Conservation (phyloP, 2,797 vertebrate species). For the Coregonus suidteri region DNA sequence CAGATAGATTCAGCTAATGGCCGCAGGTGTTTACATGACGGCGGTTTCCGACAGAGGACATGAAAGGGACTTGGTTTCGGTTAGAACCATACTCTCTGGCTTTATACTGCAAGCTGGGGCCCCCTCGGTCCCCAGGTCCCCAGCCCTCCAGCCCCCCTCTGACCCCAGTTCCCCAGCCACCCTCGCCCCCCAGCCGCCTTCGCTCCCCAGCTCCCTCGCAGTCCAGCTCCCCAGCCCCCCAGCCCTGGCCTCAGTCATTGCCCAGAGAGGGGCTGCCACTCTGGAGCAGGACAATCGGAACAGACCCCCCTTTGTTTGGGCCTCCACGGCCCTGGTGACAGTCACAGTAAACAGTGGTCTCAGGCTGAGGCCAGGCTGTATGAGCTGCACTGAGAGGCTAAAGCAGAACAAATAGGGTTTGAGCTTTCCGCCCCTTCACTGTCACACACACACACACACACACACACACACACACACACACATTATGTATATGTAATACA, state of each 20-base stretch:
- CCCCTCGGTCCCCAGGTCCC: conserved; percentile 42
- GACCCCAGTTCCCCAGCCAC: conserved; percentile 40
- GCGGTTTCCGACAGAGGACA: conserved; percentile 67
- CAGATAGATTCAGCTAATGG: conserved; percentile 76
- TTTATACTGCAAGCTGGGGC: conserved; percentile 60
- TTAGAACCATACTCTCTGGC: conserved; percentile 45
- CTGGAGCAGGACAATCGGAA: conserved; percentile 87
- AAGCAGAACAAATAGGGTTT: conserved; percentile 71
- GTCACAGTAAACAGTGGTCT: conserved; percentile 86
- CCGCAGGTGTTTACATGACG: conserved; percentile 76
- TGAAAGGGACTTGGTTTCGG: conserved; percentile 67
- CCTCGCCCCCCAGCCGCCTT: conserved; percentile 28
- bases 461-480: conserved; percentile 42
- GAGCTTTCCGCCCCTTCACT: conserved; percentile 20
- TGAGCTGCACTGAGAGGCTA: conserved; percentile 80
- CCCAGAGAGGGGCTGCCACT: conserved; percentile 77
- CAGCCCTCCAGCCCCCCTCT: conserved; percentile 41
- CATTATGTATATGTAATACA: not conserved
- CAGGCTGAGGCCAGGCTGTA: conserved; percentile 82
- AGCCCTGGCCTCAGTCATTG: conserved; percentile 57
- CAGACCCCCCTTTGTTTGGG: conserved; percentile 92
- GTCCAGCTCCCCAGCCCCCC: conserved; percentile 41
- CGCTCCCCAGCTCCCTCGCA: conserved; percentile 27
- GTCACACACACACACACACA: conserved; percentile 28
- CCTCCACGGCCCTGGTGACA: conserved; percentile 90